A percentile compares a stretch with the other conserved stretches of the same genome.
phyloP scores from a whole-genome alignment of 2,113 vertebrate genomes.

The Heloderma charlesbogerti region DNA sequence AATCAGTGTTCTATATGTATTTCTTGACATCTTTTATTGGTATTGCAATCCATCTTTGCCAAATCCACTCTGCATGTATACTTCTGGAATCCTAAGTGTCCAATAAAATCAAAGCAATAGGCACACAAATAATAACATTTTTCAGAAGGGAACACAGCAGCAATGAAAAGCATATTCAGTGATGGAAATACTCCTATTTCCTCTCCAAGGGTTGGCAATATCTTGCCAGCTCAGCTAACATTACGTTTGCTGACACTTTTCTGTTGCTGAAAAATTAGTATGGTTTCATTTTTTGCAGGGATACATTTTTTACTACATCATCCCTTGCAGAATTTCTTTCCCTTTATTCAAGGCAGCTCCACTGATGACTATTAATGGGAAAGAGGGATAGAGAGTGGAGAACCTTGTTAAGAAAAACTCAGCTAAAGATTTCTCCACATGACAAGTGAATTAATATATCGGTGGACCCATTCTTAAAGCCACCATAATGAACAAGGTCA shows the following conservation, averaged over 20 bases:
- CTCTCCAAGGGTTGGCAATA: background rate
- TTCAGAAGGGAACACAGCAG: background rate
- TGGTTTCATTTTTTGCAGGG: conserved; percentile 19
- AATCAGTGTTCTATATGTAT: conserved; percentile 13
- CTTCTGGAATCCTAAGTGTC: conserved; percentile 4
- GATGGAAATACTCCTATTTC: conserved; percentile 7
- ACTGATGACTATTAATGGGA: conserved; percentile 26
- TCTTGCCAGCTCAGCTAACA: background rate
- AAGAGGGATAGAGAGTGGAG: background rate
- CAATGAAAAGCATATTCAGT: conserved; percentile 12
- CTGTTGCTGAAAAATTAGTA: conserved; percentile 13
- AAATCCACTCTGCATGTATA: background rate
- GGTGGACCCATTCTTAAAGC: conserved; percentile 57
- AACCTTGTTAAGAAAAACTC: conserved; percentile 31
- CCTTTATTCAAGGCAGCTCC: background rate
- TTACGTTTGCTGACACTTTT: background rate
- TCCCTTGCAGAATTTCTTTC: background rate
- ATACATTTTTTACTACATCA: background rate
- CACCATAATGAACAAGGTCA: conserved; percentile 51
- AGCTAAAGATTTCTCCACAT: conserved; percentile 1
- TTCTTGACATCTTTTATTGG: conserved; percentile 10
- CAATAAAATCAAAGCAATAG: conserved; percentile 37
- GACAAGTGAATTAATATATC: conserved; percentile 62
- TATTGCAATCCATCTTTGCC: background rate
- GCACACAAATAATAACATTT: conserved; percentile 11